phyloP scores from a whole-genome alignment of 2,888 invertebrate genomes.

The Amblyjoppa proteus region DNA sequence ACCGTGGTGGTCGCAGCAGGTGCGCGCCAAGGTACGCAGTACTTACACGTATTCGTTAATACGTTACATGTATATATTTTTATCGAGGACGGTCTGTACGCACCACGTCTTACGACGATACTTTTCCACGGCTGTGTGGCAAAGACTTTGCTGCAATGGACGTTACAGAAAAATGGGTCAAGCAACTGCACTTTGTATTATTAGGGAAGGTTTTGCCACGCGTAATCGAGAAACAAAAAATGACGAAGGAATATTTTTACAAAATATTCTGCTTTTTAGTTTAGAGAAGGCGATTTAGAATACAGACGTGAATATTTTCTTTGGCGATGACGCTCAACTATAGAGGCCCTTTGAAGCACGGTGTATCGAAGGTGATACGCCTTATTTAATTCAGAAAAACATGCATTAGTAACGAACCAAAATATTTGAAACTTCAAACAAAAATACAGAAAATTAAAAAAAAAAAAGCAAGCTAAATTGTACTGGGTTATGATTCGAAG shows the following conservation, averaged over 20 bases:
- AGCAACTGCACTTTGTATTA: background rate
- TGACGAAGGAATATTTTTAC: background rate
- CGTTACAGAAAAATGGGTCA: background rate
- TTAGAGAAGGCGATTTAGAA: background rate
- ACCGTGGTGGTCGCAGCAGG: conserved; percentile 65
- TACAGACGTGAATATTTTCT: background rate
- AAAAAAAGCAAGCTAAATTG: too few relatives aligned
- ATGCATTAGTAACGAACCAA: too few relatives aligned
- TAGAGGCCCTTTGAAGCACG: too few relatives aligned
- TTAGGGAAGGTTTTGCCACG: too few relatives aligned
- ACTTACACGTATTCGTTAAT: conserved; percentile 5
- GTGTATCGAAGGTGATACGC: too few relatives aligned
- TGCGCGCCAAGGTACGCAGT: conserved; percentile 40
- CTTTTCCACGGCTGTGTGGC: background rate
- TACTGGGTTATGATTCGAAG: too few relatives aligned
- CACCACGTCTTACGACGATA: background rate
- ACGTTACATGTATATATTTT: background rate
- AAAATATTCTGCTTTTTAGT: background rate
- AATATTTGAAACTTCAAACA: too few relatives aligned
- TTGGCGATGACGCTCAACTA: too few relatives aligned
- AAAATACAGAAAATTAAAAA: too few relatives aligned
- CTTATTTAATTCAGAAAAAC: too few relatives aligned
- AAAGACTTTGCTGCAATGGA: background rate
- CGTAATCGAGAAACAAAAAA: too few relatives aligned
- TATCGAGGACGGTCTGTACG: background rate